These are phyloP conservation scores for Watsonalla cultraria DNA, from an alignment of 2,888 invertebrate species.

Conservation along the genomic window DNA sequence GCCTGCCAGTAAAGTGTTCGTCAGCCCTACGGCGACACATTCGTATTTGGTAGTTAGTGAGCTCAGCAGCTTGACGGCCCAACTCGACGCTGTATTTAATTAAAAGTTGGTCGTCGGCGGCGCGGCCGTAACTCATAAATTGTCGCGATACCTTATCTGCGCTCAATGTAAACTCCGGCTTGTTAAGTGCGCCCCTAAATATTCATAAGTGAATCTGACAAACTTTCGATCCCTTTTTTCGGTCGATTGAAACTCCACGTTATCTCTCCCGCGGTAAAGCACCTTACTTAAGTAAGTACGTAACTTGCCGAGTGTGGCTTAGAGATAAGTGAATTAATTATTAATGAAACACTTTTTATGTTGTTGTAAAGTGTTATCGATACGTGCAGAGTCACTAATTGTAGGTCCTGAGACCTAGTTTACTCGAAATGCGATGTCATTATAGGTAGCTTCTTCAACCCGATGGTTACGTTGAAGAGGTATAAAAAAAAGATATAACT, in stretches of 20 bases:
- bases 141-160: neutral
- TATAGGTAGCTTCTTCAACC: too few relatives aligned
- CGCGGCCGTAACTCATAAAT: neutral
- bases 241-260: constrained; percentile 11
- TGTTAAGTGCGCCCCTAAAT: constrained; percentile 6
- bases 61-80: neutral
- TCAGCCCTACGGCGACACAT: too few relatives aligned
- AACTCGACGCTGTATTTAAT: neutral
- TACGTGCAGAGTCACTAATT: too few relatives aligned
- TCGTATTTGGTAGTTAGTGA: too few relatives aligned
- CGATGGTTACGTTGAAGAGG: too few relatives aligned
- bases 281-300: constrained; percentile 1
- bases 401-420: too few relatives aligned
- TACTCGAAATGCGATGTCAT: too few relatives aligned
- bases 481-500: too few relatives aligned
- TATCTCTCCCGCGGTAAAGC: constrained; percentile 4
- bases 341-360: constrained; percentile 2
- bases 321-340: constrained; percentile 6
- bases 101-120: neutral
- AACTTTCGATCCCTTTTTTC: constrained; percentile 12
- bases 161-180: neutral
- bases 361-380: neutral
- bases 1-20: too few relatives aligned
- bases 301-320: constrained; percentile 4
- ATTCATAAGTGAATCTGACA: constrained; percentile 12